These are phyloP conservation scores for Lagria hirta DNA, from an alignment of 2,888 invertebrate genomes.

Conservation along the genomic window DNA sequence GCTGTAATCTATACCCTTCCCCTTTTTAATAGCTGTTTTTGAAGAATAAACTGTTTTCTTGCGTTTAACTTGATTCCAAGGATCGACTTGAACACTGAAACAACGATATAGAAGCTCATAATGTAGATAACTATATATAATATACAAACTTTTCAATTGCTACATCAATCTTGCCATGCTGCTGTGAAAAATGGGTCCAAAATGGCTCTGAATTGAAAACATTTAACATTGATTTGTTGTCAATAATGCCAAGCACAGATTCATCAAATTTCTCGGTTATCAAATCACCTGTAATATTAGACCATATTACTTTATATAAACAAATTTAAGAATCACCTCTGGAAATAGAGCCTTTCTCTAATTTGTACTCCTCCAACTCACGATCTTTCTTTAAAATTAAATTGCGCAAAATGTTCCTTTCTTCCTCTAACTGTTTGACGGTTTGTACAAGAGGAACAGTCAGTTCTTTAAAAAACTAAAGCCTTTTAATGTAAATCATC, in stretches of 20 bases:
- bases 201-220: conserved; percentile 36
- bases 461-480: conserved; percentile 41
- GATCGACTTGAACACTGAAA: conserved; percentile 22
- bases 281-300: conserved; percentile 41
- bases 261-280: conserved; percentile 47
- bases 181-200: conserved; percentile 33
- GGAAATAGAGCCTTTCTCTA: conserved; percentile 55
- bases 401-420: conserved; percentile 53
- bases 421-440: conserved; percentile 54
- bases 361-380: conserved; percentile 59
- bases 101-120: no score
- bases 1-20: conserved; percentile 13
- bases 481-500: conserved; percentile 9
- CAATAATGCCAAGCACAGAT: conserved; percentile 24
- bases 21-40: conserved; percentile 15
- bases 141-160: conserved; percentile 33
- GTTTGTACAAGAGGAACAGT: conserved; percentile 52
- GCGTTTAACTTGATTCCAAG: conserved; percentile 19
- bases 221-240: conserved; percentile 36
- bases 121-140: no score
- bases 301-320: not conserved
- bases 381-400: conserved; percentile 58
- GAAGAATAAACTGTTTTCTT: conserved; percentile 17
- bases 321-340: conserved; percentile 49
- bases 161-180: conserved; percentile 35